Conservation (phyloP, 2,797 vertebrate genomes). For the Diplodus puntazzo region DNA sequence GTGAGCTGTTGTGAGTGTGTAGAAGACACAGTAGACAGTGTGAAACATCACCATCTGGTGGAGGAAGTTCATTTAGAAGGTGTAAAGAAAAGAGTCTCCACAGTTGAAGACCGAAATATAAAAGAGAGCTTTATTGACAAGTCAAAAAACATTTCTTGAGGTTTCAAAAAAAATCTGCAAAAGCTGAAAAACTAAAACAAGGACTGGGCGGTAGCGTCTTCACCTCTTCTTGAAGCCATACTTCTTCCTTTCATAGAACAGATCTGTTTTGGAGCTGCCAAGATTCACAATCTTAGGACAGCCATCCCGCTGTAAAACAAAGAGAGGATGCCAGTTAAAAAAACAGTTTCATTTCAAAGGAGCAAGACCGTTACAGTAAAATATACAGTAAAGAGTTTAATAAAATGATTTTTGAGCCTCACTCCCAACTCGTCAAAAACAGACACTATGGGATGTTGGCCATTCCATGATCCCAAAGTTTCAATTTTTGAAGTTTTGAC, state of each 20-base stretch:
- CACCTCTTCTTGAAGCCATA: constrained; percentile 99
- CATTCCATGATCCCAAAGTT: too few relatives aligned
- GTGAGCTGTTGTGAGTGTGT: background rate
- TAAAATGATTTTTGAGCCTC: too few relatives aligned
- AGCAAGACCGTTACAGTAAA: background rate
- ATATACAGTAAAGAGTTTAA: too few relatives aligned
- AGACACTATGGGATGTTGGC: too few relatives aligned
- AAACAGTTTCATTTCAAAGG: background rate
- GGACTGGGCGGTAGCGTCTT: constrained; percentile 65
- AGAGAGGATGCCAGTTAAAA: background rate
- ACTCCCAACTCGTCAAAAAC: too few relatives aligned
- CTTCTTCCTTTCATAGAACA: constrained; percentile 99
- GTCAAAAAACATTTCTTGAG: constrained; percentile 51
- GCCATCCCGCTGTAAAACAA: constrained; percentile 90
- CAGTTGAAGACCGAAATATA: constrained; percentile 48
- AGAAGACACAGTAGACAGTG: too few relatives aligned
- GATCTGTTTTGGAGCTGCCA: constrained; percentile 98
- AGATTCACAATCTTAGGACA: constrained; percentile 99
- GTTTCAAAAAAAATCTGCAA: constrained; percentile 54
- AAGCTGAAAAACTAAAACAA: constrained; percentile 51
- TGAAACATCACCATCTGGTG: constrained; percentile 16
- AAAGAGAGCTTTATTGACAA: constrained; percentile 76
- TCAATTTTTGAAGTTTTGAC: too few relatives aligned
- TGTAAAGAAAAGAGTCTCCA: background rate
- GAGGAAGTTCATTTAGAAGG: background rate